Evolutionary conservation across 2,888 invertebrate species (phyloP), one percentile per base, ranked within the genome.

Genomic region (Morpho achilles): DNA sequence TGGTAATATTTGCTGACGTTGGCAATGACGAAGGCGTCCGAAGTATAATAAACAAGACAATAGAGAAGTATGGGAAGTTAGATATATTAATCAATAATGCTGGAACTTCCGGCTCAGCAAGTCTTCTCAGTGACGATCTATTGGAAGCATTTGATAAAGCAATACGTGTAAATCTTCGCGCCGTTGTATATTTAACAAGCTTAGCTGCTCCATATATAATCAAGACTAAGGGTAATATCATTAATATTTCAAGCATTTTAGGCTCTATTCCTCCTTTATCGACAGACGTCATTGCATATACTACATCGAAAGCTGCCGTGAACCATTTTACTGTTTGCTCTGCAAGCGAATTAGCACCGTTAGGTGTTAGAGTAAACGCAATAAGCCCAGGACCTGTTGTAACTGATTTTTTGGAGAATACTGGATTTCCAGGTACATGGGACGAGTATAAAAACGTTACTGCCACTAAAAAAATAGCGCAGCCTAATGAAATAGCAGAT

Each of bases 381-480:
- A 95, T 97, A 0, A 96, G 96, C 81, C 98, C 98, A 8, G 79
- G 77, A 5, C 73, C 76, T 0, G 75, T 76, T 0, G 60, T 43
- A 39, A 77, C 79, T 0, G 71, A 74, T 47, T 65, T 76, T 47
- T 10, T 70, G 5, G 65, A 68, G n/a, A 72, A 69, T 16, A 42
- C 64, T 2, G 52, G 64, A 1, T 39, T 46, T 46, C 51, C 62
- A 9, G 39, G 54, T 0, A 49, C 63, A 2, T 67, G 66, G 65
- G 69, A 69, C 5, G 50, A 50, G 3, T 59, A 60, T 46, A 61
- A 58, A 32, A 50, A 48, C 16, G 65, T 60, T 8, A 71, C 63
- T 3, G 56, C 61, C 0, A 49, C 72, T 1, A 56, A 69, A 10
- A 67, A 69, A 59, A 49, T 69, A 5, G 68, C 69, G 0, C 67